Conservation (phyloP, 2,888 invertebrate genomes). For the Drosophila meridionalis region DNA sequence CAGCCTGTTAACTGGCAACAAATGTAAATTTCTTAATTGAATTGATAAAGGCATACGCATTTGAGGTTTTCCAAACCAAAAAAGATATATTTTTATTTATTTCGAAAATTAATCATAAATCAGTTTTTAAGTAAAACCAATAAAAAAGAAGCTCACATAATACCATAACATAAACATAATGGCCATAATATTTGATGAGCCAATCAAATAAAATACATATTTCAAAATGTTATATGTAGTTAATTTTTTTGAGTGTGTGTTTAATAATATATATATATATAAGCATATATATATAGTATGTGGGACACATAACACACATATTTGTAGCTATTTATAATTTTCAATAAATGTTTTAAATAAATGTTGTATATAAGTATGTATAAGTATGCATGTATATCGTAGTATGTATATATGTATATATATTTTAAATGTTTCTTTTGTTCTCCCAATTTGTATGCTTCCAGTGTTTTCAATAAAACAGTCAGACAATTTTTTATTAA, state of each 20-base stretch:
- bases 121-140: slow-evolving; percentile 50
- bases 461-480: slow-evolving; percentile 75
- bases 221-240: slow-evolving; percentile 57
- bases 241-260: slow-evolving; percentile 36
- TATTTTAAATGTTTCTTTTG: slow-evolving; percentile 35
- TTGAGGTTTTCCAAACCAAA: slow-evolving; percentile 74
- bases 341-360: slow-evolving; percentile 57
- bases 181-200: slow-evolving; percentile 53
- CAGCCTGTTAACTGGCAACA: background rate
- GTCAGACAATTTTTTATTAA: slow-evolving; percentile 80
- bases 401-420: slow-evolving; percentile 45
- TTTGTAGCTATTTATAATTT: slow-evolving; percentile 51
- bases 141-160: slow-evolving; percentile 57
- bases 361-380: slow-evolving; percentile 62
- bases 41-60: slow-evolving; percentile 10
- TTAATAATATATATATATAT: slow-evolving; percentile 13
- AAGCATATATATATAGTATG: slow-evolving; percentile 37
- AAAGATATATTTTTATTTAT: slow-evolving; percentile 61
- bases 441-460: slow-evolving; percentile 25
- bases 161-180: slow-evolving; percentile 40
- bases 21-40: background rate
- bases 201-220: slow-evolving; percentile 54
- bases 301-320: slow-evolving; percentile 57
- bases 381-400: slow-evolving; percentile 61
- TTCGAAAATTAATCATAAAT: slow-evolving; percentile 64